Evolutionary conservation across 2,113 vertebrate species (phyloP).

Genomic region (Lipophrys pholis): DNA sequence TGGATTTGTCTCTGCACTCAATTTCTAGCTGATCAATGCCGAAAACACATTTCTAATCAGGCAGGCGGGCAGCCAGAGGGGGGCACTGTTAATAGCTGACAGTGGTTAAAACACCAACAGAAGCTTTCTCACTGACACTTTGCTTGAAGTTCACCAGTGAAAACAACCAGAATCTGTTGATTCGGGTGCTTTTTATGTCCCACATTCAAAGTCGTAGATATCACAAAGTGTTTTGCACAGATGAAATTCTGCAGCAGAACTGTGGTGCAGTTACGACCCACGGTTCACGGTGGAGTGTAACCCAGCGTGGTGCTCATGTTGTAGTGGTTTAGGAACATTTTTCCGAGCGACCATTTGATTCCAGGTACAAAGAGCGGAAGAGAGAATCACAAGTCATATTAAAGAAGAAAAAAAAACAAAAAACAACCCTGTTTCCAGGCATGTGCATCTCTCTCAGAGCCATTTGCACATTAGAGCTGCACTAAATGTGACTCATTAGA

Average conservation of each 20-base stretch:
- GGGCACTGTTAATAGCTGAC: conserved; percentile 66
- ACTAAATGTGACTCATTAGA: conserved; percentile 68
- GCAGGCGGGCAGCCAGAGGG: conserved; percentile 56
- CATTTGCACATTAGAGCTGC: conserved; percentile 34
- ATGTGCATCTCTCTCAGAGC: conserved; percentile 1
- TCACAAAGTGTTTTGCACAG: no score
- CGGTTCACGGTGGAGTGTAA: no score
- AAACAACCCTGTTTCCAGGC: no score
- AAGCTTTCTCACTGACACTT: conserved; percentile 7
- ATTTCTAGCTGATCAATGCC: conserved; percentile 9
- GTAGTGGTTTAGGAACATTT: no score
- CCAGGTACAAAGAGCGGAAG: no score
- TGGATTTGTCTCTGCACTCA: neutral
- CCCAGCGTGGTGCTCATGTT: no score
- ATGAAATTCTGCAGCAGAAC: no score
- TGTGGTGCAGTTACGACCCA: no score
- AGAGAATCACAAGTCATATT: no score
- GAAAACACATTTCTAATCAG: conserved; percentile 9
- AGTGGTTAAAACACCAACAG: conserved; percentile 30
- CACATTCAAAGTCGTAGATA: no score
- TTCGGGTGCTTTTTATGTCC: neutral
- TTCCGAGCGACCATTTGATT: no score
- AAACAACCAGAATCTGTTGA: neutral
- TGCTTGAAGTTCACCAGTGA: conserved; percentile 8
- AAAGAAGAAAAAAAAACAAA: no score